A percentile compares a stretch with the other conserved stretches of the same genome.
Evolutionary conservation across 2,113 vertebrate species (phyloP).

Genomic region (Dromas ardeola): DNA sequence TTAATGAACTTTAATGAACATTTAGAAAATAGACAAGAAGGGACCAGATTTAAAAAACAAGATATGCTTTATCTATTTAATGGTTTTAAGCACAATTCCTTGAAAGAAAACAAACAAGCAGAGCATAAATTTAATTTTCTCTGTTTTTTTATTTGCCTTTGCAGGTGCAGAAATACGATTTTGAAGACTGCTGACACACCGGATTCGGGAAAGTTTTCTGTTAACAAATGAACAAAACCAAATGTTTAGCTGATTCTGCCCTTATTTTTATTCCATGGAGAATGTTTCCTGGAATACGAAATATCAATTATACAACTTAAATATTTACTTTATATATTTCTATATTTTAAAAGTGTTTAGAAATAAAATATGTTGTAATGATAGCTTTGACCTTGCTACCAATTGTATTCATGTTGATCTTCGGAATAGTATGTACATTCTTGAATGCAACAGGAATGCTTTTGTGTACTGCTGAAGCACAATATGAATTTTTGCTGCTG

Average conservation of each 20-base stretch:
- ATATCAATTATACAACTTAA: background rate
- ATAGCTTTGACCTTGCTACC: background rate
- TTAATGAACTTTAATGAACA: background rate
- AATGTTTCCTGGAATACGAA: background rate
- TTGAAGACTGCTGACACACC: background rate
- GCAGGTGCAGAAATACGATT: background rate
- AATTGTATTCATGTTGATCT: background rate
- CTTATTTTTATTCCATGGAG: background rate
- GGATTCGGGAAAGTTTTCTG: background rate
- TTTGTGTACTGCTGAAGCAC: background rate
- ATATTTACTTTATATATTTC: background rate
- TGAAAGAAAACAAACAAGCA: background rate
- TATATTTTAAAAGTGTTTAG: background rate
- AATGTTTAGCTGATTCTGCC: background rate
- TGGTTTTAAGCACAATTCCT: background rate
- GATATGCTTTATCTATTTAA: background rate
- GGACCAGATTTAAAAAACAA: background rate
- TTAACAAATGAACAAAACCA: background rate
- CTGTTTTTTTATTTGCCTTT: background rate
- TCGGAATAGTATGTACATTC: background rate
- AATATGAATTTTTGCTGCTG: background rate
- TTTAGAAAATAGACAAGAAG: background rate
- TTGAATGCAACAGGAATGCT: background rate
- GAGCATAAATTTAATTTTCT: background rate
- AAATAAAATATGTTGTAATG: background rate